Base-by-base conservation (phyloP, 2,113 vertebrate genomes). In the Halcyon malimbica region DNA sequence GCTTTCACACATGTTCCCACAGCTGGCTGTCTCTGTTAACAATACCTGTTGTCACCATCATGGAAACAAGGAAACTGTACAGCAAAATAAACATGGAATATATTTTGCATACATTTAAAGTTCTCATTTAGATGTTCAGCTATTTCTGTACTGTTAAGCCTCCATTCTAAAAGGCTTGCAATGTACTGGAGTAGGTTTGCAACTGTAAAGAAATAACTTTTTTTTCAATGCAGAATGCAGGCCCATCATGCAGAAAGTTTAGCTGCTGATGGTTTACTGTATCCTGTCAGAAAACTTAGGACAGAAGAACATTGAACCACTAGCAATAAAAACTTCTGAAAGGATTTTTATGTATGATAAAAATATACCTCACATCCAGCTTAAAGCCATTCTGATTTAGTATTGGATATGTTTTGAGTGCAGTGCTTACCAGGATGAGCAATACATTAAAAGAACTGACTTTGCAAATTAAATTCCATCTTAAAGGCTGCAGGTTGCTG, bases 271-370 rank as follows among this genome's bases (percentile, higher is more conserved):
- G 39, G 46, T 84, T 93, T 91, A 51, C 15, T 68, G 6, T 65
- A 80, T 31, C 21, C 16, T 85, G 31, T 51, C 67, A 92, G 57
- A 80, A 93, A 90, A 91, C 10, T 16, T 14, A 59, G 31, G 56
- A 46, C 42, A 60, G 65, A 68, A 63, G 25, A 59, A 6, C 48
- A 46, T 68, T 76, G 48, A 79, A 62, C 42, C 39, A 64, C 23
- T 64, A 54, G 50, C 50, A 80, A 79, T 77, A 93, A 94, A 96
- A 88, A 44, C 21, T 90, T 93, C 53, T 90, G 70, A 76, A 65
- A 88, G 57, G 31, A 9, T 53, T 92, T 96, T 96, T 83, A 96
- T 80, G 39, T 83, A 80, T 62, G 54, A 90, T 88, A 93, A 95
- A 94, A 88, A 73, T 48, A 85, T 91, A 76, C 13, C 15, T 85